Percentiles rank a stretch among this genome's conserved stretches.
Conservation (phyloP, 2,888 invertebrate genomes). For the Zootermopsis nevadensis region DNA sequence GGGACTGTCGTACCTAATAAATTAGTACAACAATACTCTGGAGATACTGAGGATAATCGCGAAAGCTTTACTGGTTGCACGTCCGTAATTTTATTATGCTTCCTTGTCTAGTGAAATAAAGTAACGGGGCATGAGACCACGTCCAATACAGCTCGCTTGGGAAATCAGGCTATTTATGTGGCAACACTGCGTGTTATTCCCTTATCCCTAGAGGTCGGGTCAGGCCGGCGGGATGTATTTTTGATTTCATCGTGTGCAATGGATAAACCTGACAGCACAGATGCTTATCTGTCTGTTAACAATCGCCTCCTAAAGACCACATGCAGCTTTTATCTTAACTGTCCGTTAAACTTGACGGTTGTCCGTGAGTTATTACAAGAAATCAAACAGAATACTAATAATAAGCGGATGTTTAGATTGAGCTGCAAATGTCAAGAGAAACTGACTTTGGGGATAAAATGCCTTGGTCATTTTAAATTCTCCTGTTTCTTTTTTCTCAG, state of each 20-base stretch:
- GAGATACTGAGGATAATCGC: no score
- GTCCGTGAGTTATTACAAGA: background rate
- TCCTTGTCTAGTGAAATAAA: no score
- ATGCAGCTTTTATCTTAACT: background rate
- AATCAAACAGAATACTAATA: background rate
- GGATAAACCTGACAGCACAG: background rate
- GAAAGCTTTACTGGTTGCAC: no score
- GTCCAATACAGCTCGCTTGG: no score
- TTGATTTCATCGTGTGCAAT: background rate
- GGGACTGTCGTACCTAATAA: no score
- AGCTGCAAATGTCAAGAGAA: background rate
- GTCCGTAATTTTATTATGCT: no score
- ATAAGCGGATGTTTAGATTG: background rate
- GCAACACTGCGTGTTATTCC: background rate
- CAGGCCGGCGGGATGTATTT: background rate
- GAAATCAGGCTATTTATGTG: background rate
- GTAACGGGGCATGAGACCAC: no score
- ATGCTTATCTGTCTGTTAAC: background rate
- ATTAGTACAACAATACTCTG: no score
- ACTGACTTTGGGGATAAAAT: no score
- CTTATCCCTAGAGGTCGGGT: background rate
- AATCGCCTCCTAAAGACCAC: background rate
- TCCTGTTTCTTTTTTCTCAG: no score
- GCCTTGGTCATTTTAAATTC: no score
- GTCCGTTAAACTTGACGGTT: background rate